Conservation (phyloP, 2,113 vertebrate genomes). For the Crypturellus undulatus region DNA sequence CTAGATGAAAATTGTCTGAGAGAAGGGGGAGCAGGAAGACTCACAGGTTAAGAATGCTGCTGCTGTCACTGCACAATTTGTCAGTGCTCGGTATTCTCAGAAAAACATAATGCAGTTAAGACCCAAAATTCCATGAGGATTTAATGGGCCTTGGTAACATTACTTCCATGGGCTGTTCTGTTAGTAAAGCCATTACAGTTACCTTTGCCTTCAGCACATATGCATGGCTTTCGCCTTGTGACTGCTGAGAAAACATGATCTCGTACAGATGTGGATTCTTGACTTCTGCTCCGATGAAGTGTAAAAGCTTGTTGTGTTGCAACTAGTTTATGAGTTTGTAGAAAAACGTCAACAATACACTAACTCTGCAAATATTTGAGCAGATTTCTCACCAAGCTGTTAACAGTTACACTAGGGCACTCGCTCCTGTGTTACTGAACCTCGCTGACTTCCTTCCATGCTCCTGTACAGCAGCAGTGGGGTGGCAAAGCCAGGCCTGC, state of each 20-base stretch:
- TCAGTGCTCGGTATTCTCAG: neutral
- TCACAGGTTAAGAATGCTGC: slow-evolving; percentile 26
- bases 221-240: accelerated
- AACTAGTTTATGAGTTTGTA: neutral
- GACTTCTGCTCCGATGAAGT: neutral
- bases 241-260: neutral
- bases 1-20: neutral
- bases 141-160: neutral
- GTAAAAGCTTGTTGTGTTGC: neutral
- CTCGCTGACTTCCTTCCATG: neutral
- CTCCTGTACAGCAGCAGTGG: neutral
- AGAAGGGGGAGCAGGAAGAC: neutral
- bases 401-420: neutral
- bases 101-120: neutral
- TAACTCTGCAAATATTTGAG: neutral
- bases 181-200: neutral
- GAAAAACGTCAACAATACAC: neutral
- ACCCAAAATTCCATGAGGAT: neutral
- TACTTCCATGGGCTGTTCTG: neutral
- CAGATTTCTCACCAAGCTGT: neutral
- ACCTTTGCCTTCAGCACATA: neutral
- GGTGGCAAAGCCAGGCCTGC: neutral
- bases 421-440: neutral
- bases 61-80: neutral
- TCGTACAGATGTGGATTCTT: neutral